Evolutionary conservation across 2,888 invertebrate species (phyloP).

Genomic region (Diloba caeruleocephala): DNA sequence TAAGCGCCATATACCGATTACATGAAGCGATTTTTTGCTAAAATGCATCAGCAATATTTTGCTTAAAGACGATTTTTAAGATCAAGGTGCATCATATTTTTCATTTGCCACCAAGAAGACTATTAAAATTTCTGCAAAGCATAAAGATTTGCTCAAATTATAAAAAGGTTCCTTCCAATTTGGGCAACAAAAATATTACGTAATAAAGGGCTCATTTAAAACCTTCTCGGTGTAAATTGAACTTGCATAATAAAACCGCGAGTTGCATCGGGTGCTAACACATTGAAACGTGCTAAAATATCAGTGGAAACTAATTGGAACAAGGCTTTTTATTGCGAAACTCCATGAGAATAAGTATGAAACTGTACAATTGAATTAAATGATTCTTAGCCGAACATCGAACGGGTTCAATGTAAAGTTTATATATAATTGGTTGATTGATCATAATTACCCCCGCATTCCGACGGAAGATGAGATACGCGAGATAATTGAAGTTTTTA

Average conservation of each 20-base stretch:
- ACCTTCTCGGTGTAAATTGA: constrained; percentile 52
- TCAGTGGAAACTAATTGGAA: constrained; percentile 75
- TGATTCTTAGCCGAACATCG: constrained; percentile 40
- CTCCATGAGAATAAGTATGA: constrained; percentile 69
- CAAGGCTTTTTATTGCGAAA: constrained; percentile 81
- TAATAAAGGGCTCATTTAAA: constrained; percentile 34
- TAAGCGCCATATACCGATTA: constrained; percentile 13
- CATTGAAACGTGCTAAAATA: constrained; percentile 77
- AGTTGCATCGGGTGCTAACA: constrained; percentile 67
- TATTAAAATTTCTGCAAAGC: constrained; percentile 5
- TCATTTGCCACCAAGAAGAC: constrained; percentile 7
- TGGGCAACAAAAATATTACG: constrained; percentile 20
- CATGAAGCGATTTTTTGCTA: constrained; percentile 1
- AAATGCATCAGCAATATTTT: background rate
- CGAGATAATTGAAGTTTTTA: constrained; percentile 37
- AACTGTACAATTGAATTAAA: constrained; percentile 71
- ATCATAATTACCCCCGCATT: constrained; percentile 42
- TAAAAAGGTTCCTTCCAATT: constrained; percentile 9
- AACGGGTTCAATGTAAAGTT: constrained; percentile 52
- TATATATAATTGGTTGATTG: constrained; percentile 50
- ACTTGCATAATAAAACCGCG: constrained; percentile 67
- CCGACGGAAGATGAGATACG: constrained; percentile 27
- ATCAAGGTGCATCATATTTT: background rate
- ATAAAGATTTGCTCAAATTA: constrained; percentile 9
- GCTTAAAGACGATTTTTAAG: constrained; percentile 20